These are phyloP conservation scores for Entosphenus tridentatus DNA, from an alignment of 2,113 vertebrate species.

Conservation along the genomic window DNA sequence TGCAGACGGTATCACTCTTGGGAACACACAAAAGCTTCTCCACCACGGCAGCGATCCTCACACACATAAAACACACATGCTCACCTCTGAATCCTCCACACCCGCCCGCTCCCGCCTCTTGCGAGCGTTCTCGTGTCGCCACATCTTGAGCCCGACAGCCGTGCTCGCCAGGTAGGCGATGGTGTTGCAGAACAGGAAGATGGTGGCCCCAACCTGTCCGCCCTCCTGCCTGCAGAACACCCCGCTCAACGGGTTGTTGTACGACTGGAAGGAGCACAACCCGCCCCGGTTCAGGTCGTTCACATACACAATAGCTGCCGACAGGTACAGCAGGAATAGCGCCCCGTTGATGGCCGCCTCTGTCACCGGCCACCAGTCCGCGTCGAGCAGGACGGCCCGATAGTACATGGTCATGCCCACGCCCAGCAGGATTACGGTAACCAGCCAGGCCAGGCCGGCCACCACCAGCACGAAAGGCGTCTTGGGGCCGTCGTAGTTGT, in stretches of 20 bases:
- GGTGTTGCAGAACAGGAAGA: constrained; percentile 58
- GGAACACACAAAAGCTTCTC: no score
- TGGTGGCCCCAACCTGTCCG: constrained; percentile 55
- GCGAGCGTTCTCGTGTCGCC: constrained; percentile 58
- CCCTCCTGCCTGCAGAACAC: constrained; percentile 60
- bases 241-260: constrained; percentile 43
- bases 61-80: no score
- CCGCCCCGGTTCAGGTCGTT: constrained; percentile 59
- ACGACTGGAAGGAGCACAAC: constrained; percentile 45
- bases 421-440: constrained; percentile 49
- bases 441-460: constrained; percentile 48
- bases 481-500: constrained; percentile 50
- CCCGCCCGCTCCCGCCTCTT: constrained; percentile 19
- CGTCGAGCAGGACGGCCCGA: constrained; percentile 64
- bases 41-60: no score
- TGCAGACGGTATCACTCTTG: no score
- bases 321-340: constrained; percentile 45
- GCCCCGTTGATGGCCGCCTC: constrained; percentile 53
- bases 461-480: constrained; percentile 60
- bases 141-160: constrained; percentile 47
- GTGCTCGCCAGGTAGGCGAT: constrained; percentile 49
- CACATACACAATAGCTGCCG: constrained; percentile 49
- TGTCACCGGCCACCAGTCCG: constrained; percentile 72
- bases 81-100: no score
- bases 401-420: constrained; percentile 82